Evolutionary conservation across 2,797 vertebrate species (phyloP).

Genomic region (Lithobates sylvaticus): DNA sequence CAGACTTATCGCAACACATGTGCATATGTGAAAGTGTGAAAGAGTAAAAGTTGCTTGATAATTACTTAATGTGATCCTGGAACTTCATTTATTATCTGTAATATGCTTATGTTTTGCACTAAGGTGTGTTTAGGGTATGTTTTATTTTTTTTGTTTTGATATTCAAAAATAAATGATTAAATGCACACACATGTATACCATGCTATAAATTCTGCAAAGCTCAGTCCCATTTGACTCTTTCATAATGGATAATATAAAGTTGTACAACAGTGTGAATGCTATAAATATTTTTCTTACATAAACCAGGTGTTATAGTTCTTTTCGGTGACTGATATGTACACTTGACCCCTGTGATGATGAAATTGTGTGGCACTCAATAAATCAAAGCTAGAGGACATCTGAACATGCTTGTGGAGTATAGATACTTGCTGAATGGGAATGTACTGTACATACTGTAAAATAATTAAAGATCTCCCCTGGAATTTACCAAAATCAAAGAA

Average conservation of each 20-base stretch:
- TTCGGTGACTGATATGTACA: slow-evolving; percentile 4
- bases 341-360: slow-evolving; percentile 28
- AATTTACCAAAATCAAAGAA: not conserved
- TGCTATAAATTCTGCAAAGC: slow-evolving; percentile 15
- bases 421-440: slow-evolving; percentile 9
- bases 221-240: slow-evolving; percentile 9
- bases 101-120: not conserved
- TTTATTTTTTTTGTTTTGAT: no score
- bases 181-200: not conserved
- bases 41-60: no score
- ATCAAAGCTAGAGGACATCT: slow-evolving; percentile 9
- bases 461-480: not conserved
- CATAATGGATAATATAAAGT: not conserved
- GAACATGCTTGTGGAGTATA: slow-evolving; percentile 2
- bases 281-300: slow-evolving; percentile 4
- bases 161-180: not conserved
- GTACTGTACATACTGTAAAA: slow-evolving; percentile 23
- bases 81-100: no score
- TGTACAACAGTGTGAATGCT: not conserved
- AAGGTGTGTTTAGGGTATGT: not conserved
- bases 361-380: slow-evolving; percentile 25
- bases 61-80: no score
- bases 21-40: no score
- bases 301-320: slow-evolving; percentile 33
- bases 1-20: no score